These are phyloP conservation scores for Myoxocephalus aenaeus DNA, from an alignment of 2,797 vertebrate species.

Conservation along the genomic window DNA sequence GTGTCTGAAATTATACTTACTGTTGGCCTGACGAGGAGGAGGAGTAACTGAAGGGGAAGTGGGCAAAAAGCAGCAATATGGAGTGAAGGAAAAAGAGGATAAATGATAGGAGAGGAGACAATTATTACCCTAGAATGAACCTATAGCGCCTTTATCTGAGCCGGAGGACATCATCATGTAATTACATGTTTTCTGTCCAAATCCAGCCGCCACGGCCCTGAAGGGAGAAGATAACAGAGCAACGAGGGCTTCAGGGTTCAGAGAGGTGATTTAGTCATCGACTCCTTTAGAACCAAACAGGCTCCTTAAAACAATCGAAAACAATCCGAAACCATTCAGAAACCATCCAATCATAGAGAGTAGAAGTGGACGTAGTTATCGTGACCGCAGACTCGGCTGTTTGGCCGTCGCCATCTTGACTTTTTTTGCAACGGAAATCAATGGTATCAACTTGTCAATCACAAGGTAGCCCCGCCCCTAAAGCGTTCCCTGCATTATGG, in stretches of 20 bases:
- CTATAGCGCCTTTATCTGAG: neutral
- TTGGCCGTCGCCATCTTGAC: no score
- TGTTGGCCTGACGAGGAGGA: slow-evolving; percentile 16
- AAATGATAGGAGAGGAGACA: neutral
- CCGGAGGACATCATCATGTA: neutral
- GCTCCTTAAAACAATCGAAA: slow-evolving; percentile 2
- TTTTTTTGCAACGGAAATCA: no score
- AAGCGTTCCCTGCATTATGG: no score
- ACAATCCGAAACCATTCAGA: neutral
- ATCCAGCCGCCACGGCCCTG: neutral
- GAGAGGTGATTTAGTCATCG: neutral
- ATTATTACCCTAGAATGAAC: neutral
- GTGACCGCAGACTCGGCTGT: no score
- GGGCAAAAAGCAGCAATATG: neutral
- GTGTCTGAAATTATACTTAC: slow-evolving; percentile 27
- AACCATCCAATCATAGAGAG: neutral
- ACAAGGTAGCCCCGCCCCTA: no score
- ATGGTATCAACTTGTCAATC: no score
- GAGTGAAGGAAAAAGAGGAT: neutral
- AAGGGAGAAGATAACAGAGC: neutral
- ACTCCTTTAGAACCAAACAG: slow-evolving; percentile 6
- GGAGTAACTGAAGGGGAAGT: neutral
- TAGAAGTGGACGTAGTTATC: neutral
- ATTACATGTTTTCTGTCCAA: neutral
- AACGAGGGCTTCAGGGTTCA: no score